Evolutionary conservation across 2,888 invertebrate species (phyloP).

Genomic region (Cosmorhoe ocellata): DNA sequence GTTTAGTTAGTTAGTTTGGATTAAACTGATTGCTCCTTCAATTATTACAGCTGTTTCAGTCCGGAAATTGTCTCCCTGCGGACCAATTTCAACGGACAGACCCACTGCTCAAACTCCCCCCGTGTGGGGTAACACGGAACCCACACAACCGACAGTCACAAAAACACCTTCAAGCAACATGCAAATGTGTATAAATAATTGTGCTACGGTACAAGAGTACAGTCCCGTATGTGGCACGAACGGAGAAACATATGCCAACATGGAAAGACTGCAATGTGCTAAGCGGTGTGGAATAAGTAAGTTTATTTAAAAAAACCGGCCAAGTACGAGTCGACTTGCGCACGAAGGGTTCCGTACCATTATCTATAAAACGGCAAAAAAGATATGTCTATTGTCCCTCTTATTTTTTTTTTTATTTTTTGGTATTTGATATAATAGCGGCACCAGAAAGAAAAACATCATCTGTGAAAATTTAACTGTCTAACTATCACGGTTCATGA

Average conservation of each 20-base stretch:
- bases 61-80: conserved; percentile 9
- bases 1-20: too few relatives aligned
- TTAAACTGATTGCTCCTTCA: neutral
- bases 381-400: too few relatives aligned
- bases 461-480: too few relatives aligned
- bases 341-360: too few relatives aligned
- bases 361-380: too few relatives aligned
- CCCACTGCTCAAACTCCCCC: conserved; percentile 10
- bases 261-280: conserved; percentile 60
- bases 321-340: too few relatives aligned
- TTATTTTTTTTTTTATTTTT: too few relatives aligned
- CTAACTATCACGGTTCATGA: too few relatives aligned
- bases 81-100: neutral
- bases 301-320: conserved; percentile 20
- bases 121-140: conserved; percentile 5
- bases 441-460: too few relatives aligned
- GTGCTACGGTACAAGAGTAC: conserved; percentile 57
- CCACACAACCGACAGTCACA: neutral
- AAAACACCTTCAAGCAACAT: neutral
- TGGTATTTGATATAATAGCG: too few relatives aligned
- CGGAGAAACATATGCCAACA: conserved; percentile 59
- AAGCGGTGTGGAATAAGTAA: conserved; percentile 63
- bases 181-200: conserved; percentile 37
- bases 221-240: conserved; percentile 75
- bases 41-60: conserved; percentile 19